Conservation (phyloP, 2,797 vertebrate genomes). For the Otolemur crassicaudatus region DNA sequence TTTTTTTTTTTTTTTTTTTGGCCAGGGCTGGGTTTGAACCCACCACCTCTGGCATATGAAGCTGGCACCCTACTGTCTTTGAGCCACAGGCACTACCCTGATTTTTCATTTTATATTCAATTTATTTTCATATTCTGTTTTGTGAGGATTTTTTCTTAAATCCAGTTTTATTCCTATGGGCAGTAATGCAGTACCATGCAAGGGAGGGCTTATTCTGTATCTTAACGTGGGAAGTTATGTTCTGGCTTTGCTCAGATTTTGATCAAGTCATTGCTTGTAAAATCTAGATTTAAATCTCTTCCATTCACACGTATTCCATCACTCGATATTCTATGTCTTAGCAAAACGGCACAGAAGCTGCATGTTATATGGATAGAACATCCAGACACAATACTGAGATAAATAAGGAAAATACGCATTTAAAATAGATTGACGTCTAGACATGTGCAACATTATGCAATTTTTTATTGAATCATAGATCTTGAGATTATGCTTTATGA, state of each 20-base stretch:
- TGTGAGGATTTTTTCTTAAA: background rate
- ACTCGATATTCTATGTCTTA: constrained; percentile 4
- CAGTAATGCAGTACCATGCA: background rate
- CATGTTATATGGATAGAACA: background rate
- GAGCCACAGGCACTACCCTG: too few relatives aligned
- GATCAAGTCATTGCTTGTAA: background rate
- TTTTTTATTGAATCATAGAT: background rate
- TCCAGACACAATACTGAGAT: background rate
- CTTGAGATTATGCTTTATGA: background rate
- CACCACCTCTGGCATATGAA: too few relatives aligned
- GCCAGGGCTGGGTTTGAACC: too few relatives aligned
- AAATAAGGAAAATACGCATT: background rate
- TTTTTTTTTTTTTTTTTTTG: too few relatives aligned
- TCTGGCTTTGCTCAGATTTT: constrained; percentile 4
- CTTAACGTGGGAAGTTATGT: background rate
- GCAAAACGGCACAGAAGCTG: background rate
- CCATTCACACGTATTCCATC: background rate
- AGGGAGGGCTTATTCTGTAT: background rate
- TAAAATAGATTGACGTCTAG: background rate
- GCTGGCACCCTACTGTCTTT: too few relatives aligned
- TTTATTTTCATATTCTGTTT: background rate
- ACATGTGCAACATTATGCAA: background rate
- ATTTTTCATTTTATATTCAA: background rate
- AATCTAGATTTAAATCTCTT: background rate
- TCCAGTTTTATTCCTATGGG: background rate